Percentiles rank a stretch among this genome's conserved stretches.
Evolutionary conservation across 2,113 vertebrate species (phyloP).

Genomic region (Petrocephalus microphthalmus): DNA sequence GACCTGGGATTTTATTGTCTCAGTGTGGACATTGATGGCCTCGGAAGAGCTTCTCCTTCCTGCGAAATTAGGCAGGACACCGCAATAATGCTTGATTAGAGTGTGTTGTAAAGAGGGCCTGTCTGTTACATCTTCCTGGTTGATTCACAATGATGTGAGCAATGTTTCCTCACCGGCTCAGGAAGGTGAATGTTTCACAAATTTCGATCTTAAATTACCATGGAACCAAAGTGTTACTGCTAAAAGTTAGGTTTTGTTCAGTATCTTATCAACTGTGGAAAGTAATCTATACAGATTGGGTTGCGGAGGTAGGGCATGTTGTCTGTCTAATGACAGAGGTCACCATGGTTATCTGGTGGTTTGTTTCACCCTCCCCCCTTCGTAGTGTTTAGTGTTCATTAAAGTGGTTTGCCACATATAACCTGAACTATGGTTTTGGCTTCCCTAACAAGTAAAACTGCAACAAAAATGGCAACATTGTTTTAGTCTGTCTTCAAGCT

Average conservation of each 20-base stretch:
- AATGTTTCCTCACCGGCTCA: neutral
- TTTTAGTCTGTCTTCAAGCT: neutral
- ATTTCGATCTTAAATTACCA: neutral
- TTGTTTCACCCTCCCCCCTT: neutral
- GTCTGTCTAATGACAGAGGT: neutral
- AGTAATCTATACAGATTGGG: neutral
- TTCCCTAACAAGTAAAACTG: neutral
- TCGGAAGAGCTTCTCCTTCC: neutral
- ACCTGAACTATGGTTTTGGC: neutral
- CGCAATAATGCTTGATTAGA: slow-evolving; percentile 23
- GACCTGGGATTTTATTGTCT: slow-evolving; percentile 7
- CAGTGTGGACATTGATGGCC: slow-evolving; percentile 15
- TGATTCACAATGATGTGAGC: neutral
- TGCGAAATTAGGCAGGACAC: neutral
- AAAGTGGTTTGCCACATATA: neutral
- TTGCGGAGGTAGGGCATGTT: neutral
- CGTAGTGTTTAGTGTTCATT: neutral
- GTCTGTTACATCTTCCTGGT: neutral
- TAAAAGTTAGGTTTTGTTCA: neutral
- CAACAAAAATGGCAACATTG: neutral
- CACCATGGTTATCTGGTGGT: neutral
- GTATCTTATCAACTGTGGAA: neutral
- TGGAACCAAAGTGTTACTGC: neutral
- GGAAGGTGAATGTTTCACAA: neutral
- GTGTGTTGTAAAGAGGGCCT: neutral